These are phyloP conservation scores for Pseudocheirus occidentalis DNA, from an alignment of 2,797 vertebrate species.

Conservation along the genomic window DNA sequence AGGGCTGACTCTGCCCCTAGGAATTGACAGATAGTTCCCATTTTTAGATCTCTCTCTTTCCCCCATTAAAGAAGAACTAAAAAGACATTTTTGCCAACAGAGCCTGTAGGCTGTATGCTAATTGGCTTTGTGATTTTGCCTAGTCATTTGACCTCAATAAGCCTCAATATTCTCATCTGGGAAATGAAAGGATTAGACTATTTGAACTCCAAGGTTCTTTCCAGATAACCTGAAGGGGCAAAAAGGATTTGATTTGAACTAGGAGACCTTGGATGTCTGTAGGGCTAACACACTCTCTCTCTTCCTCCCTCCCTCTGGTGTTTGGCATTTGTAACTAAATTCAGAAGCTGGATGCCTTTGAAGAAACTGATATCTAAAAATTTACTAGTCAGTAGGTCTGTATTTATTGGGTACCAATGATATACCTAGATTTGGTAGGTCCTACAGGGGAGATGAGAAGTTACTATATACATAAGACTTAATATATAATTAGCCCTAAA, in stretches of 20 bases:
- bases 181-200: background rate
- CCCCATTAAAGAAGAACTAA: background rate
- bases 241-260: constrained; percentile 49
- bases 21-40: too few relatives aligned
- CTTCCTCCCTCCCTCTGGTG: background rate
- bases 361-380: constrained; percentile 66
- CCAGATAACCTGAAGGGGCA: constrained; percentile 25
- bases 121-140: background rate
- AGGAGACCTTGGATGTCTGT: constrained; percentile 21
- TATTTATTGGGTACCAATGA: constrained; percentile 53
- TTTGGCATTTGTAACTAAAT: constrained; percentile 48
- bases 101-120: background rate
- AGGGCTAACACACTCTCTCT: constrained; percentile 9
- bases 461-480: background rate
- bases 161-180: background rate
- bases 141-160: background rate
- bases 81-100: background rate
- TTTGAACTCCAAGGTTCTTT: background rate
- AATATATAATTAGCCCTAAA: constrained; percentile 32
- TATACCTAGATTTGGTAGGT: constrained; percentile 54
- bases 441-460: constrained; percentile 29
- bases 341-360: constrained; percentile 50
- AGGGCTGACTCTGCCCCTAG: background rate
- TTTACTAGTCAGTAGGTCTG: constrained; percentile 55
- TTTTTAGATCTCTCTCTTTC: too few relatives aligned